phyloP scores from a whole-genome alignment of 2,888 invertebrate genomes.

The Ennomos quercinarius region DNA sequence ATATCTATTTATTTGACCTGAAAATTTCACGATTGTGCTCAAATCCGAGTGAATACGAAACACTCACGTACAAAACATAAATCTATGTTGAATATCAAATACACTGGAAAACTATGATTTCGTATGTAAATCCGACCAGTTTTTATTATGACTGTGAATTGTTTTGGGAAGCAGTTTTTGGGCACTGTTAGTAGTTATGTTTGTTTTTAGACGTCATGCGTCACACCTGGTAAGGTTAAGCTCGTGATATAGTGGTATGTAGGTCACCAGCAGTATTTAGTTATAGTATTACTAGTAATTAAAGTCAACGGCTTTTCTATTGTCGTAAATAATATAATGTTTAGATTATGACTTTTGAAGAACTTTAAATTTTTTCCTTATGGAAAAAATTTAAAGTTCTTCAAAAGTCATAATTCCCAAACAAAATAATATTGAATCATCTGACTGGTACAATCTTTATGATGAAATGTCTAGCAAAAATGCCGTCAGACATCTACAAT shows the following conservation, averaged over 20 bases:
- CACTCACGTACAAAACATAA: conserved; percentile 55
- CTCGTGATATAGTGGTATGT: no score
- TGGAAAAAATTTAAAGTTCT: no score
- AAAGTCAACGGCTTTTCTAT: no score
- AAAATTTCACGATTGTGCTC: conserved; percentile 41
- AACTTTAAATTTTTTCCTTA: no score
- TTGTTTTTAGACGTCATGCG: no score
- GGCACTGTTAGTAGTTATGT: background rate
- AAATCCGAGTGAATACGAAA: conserved; percentile 47
- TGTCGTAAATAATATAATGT: no score
- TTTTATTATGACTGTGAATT: conserved; percentile 30
- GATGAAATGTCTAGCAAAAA: conserved; percentile 2
- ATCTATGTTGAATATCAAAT: conserved; percentile 55
- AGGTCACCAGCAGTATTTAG: no score
- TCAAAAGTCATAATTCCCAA: no score
- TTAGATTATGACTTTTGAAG: no score
- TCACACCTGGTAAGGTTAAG: no score
- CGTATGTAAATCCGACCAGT: conserved; percentile 43
- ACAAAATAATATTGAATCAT: no score
- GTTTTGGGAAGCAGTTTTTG: conserved; percentile 28
- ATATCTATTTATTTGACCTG: conserved; percentile 26
- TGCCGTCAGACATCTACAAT: conserved; percentile 13
- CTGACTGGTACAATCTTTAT: background rate
- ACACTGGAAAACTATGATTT: conserved; percentile 46
- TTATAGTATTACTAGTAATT: no score